These are phyloP conservation scores for Drosophila ambigua DNA, from an alignment of 1,140 invertebrate species.

Conservation along the genomic window DNA sequence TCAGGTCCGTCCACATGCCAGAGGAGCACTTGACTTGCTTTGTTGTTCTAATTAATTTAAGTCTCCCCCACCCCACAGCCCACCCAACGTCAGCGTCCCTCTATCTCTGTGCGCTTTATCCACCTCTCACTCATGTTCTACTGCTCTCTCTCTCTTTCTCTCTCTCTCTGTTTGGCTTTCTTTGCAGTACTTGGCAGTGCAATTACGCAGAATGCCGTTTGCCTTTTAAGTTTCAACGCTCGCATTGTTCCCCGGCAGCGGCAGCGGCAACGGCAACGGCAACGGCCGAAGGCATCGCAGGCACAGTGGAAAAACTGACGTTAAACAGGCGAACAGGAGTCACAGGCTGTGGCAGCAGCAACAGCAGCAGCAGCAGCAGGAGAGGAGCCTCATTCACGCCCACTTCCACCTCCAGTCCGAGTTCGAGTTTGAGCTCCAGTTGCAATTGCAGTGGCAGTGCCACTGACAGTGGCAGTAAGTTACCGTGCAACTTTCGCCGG, in stretches of 20 bases:
- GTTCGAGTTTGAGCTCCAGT: no score
- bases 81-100: neutral
- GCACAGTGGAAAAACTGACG: slow-evolving; percentile 46
- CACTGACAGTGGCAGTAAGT: slow-evolving; percentile 55
- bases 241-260: slow-evolving; percentile 24
- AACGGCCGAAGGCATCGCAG: slow-evolving; percentile 3
- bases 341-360: neutral
- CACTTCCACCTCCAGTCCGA: no score
- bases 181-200: slow-evolving; percentile 55
- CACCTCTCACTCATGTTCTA: slow-evolving; percentile 31
- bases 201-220: slow-evolving; percentile 63
- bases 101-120: neutral
- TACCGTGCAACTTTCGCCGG: slow-evolving; percentile 47
- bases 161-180: slow-evolving; percentile 6
- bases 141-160: slow-evolving; percentile 1
- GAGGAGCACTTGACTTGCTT: neutral
- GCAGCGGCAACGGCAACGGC: slow-evolving; percentile 7
- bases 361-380: no score
- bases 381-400: no score
- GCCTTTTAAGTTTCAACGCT: slow-evolving; percentile 47
- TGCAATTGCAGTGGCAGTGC: slow-evolving; percentile 6
- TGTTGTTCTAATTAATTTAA: slow-evolving; percentile 58
- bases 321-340: slow-evolving; percentile 29
- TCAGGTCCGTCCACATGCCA: no score
- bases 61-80: neutral